These are phyloP conservation scores for Exocentrus adspersus DNA, from an alignment of 2,888 invertebrate genomes.

Conservation along the genomic window DNA sequence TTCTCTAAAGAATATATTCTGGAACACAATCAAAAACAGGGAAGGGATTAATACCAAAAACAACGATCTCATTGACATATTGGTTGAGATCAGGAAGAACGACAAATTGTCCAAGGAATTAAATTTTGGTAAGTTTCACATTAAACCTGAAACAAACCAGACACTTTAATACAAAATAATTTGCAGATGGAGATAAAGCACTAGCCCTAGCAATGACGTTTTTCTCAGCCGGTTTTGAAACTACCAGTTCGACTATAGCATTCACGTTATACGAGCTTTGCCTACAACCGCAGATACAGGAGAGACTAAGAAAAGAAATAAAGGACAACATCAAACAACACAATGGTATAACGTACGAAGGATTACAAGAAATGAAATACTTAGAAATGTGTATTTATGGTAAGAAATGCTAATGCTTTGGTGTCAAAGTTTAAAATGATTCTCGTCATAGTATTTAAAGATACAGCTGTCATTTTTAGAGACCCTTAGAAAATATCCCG, in stretches of 20 bases:
- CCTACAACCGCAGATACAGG: constrained; percentile 66
- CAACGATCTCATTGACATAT: constrained; percentile 68
- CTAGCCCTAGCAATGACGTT: constrained; percentile 56
- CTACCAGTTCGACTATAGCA: constrained; percentile 69
- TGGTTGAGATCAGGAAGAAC: constrained; percentile 21
- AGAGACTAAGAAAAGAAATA: constrained; percentile 66
- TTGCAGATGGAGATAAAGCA: constrained; percentile 37
- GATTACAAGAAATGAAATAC: constrained; percentile 67
- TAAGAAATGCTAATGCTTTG: no score
- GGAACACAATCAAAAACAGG: constrained; percentile 30
- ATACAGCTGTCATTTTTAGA: constrained; percentile 53
- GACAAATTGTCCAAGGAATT: background rate
- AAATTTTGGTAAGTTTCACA: constrained; percentile 22
- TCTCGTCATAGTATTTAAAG: no score
- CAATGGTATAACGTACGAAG: constrained; percentile 64
- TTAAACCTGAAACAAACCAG: no score
- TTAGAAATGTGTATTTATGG: constrained; percentile 54
- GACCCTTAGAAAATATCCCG: constrained; percentile 61
- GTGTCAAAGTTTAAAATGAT: no score
- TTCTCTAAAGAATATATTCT: background rate
- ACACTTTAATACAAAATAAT: no score
- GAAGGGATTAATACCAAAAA: constrained; percentile 53
- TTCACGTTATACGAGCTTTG: constrained; percentile 69
- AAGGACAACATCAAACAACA: constrained; percentile 59
- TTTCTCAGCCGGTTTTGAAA: constrained; percentile 72